Evolutionary conservation across 2,888 invertebrate genomes (phyloP).

Genomic region (Thereva unica): DNA sequence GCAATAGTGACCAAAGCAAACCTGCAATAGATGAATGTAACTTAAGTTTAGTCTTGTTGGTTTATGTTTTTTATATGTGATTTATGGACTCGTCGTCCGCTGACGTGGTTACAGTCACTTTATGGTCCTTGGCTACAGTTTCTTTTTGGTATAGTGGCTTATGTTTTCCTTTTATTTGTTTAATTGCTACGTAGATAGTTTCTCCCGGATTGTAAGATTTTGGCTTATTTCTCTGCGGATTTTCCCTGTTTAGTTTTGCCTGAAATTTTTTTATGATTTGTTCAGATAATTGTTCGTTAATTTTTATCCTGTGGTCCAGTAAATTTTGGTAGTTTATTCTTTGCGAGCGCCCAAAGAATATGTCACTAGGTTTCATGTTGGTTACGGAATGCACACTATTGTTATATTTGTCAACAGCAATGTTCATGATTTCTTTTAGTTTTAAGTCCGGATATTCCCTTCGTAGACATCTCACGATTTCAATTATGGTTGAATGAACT

Average conservation of each 20-base stretch:
- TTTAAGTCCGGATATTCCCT: background rate
- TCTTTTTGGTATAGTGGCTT: slow-evolving; percentile 2
- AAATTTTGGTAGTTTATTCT: slow-evolving; percentile 21
- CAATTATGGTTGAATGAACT: slow-evolving; percentile 20
- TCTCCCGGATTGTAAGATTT: slow-evolving; percentile 6
- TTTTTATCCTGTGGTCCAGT: background rate
- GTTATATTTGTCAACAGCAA: slow-evolving; percentile 7
- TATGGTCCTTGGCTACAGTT: slow-evolving; percentile 21
- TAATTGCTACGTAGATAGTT: background rate
- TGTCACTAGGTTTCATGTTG: slow-evolving; percentile 1
- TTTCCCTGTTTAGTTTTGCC: slow-evolving; percentile 11
- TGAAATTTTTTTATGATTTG: slow-evolving; percentile 20
- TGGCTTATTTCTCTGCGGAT: slow-evolving; percentile 1
- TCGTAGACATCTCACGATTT: slow-evolving; percentile 17
- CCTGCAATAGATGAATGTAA: slow-evolving; percentile 1
- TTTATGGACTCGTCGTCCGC: slow-evolving; percentile 27
- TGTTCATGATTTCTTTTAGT: slow-evolving; percentile 2
- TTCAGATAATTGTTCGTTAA: slow-evolving; percentile 1
- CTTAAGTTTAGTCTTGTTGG: background rate
- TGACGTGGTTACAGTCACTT: slow-evolving; percentile 27
- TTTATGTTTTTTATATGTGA: slow-evolving; percentile 23
- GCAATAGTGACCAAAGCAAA: background rate
- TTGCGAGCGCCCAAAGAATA: slow-evolving; percentile 16
- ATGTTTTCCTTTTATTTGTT: slow-evolving; percentile 2
- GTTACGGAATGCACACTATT: slow-evolving; percentile 4